These are phyloP conservation scores for Hyperopisus bebe DNA, from an alignment of 2,113 vertebrate genomes.

Conservation along the genomic window DNA sequence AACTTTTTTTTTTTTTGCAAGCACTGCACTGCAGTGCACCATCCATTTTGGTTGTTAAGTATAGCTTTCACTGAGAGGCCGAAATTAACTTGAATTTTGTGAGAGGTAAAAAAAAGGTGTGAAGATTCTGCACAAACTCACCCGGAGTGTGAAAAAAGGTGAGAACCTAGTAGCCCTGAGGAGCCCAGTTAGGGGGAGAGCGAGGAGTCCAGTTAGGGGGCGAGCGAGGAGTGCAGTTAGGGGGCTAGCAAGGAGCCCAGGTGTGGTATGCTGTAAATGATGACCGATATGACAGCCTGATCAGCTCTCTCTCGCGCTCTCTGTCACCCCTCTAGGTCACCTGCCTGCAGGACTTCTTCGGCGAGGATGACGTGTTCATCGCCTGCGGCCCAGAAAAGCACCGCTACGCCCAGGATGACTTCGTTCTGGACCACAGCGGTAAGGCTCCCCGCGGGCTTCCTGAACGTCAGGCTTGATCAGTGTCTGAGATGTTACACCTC, in stretches of 20 bases:
- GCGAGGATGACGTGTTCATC: conserved; percentile 96
- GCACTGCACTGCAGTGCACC: background rate
- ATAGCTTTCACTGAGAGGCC: background rate
- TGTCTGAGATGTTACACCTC: conserved; percentile 37
- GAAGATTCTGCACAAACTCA: background rate
- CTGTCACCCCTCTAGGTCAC: conserved; percentile 64
- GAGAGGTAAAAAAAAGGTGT: background rate
- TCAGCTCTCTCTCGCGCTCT: background rate
- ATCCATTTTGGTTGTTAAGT: background rate
- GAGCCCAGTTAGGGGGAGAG: background rate
- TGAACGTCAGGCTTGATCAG: conserved; percentile 56
- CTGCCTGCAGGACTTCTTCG: conserved; percentile 94
- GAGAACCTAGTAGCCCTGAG: background rate
- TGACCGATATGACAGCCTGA: background rate
- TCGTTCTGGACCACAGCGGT: conserved; percentile 93
- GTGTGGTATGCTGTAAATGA: background rate
- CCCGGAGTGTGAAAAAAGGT: background rate
- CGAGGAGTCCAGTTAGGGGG: no score
- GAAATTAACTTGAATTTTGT: background rate
- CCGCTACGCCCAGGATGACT: conserved; percentile 95
- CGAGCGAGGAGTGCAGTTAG: background rate
- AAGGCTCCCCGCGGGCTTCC: conserved; percentile 61
- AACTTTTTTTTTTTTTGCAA: background rate
- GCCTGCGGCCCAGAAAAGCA: conserved; percentile 92
- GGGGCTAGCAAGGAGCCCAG: background rate